Percentiles rank a stretch among this genome's conserved stretches.
These are phyloP conservation scores for Ferrisia virgata DNA, from an alignment of 2,888 invertebrate genomes.

Conservation along the genomic window DNA sequence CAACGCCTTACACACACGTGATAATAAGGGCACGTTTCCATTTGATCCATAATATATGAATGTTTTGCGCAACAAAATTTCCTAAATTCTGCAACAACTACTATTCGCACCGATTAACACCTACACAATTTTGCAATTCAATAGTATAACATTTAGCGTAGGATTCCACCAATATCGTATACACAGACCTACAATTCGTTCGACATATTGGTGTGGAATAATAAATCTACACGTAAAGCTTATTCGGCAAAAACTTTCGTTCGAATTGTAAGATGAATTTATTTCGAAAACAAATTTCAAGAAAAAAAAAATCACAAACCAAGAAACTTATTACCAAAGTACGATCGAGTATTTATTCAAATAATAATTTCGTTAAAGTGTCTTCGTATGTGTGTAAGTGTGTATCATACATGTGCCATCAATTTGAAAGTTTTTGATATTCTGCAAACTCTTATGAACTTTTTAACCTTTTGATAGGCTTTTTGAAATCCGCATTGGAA, in stretches of 20 bases:
- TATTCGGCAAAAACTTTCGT: neutral
- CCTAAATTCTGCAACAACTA: neutral
- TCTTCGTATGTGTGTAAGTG: no score
- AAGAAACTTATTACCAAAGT: neutral
- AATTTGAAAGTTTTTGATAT: neutral
- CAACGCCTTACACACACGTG: neutral
- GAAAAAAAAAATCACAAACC: neutral
- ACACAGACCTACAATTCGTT: neutral
- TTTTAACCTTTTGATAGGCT: neutral
- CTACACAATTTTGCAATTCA: neutral
- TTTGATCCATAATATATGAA: neutral
- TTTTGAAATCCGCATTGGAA: neutral
- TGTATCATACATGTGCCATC: neutral
- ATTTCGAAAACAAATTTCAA: neutral
- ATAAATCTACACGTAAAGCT: neutral
- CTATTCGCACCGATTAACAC: neutral
- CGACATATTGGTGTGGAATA: neutral
- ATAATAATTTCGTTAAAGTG: neutral
- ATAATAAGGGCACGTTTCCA: neutral
- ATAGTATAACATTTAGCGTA: neutral
- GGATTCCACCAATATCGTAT: neutral
- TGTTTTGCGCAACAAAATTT: neutral
- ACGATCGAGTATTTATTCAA: neutral
- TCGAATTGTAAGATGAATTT: neutral
- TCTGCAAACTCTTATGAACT: neutral